These are phyloP conservation scores for Piaya cayana DNA, from an alignment of 2,113 vertebrate genomes.

Conservation along the genomic window DNA sequence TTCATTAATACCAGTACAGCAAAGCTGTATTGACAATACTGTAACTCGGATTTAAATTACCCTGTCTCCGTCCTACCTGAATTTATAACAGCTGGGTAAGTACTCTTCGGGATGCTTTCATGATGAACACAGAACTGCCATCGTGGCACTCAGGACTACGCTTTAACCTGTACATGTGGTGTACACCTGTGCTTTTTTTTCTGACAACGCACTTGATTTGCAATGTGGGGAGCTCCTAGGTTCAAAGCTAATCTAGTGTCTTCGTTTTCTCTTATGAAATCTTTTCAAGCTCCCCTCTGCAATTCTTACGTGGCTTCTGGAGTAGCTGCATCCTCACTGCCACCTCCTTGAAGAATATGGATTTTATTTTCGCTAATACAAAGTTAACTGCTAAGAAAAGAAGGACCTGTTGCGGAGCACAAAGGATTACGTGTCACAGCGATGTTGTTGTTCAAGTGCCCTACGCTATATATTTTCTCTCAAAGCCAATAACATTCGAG, in stretches of 20 bases:
- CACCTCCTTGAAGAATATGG: constrained; percentile 2
- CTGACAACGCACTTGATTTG: constrained; percentile 55
- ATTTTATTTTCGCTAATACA: constrained; percentile 7
- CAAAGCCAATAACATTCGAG: neutral
- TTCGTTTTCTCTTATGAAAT: constrained; percentile 48
- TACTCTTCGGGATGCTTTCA: neutral
- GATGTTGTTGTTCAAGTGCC: neutral
- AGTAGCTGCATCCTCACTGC: neutral
- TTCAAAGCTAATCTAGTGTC: constrained; percentile 60
- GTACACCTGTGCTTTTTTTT: constrained; percentile 58
- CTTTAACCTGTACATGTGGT: constrained; percentile 62
- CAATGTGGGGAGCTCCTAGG: constrained; percentile 28
- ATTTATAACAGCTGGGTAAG: constrained; percentile 42
- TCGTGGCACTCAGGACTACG: neutral
- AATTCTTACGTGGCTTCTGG: constrained; percentile 40
- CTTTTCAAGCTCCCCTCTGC: constrained; percentile 25
- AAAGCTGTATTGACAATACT: neutral
- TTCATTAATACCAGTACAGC: neutral
- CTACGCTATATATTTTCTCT: neutral
- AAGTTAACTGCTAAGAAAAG: neutral
- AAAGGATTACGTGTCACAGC: neutral
- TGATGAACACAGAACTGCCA: constrained; percentile 48
- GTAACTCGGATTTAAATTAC: neutral
- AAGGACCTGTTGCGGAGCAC: neutral
- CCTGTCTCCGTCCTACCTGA: neutral